phyloP scores from a whole-genome alignment of 2,888 invertebrate species.

The Ichneumoninae sp. region DNA sequence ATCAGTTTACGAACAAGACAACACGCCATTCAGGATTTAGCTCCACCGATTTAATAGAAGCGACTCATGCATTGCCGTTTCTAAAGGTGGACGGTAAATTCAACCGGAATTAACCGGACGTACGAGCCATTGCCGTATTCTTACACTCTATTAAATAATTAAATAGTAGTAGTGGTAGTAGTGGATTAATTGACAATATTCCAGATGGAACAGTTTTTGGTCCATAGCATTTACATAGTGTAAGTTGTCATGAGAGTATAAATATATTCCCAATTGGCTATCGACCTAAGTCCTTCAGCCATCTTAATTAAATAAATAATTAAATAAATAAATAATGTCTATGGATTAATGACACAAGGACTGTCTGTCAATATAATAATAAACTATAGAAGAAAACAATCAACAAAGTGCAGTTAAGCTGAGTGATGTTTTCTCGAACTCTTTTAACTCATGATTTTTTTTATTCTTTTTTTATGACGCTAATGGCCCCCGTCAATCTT shows the following conservation, averaged over 20 bases:
- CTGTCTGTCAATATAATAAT: neutral
- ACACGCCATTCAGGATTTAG: neutral
- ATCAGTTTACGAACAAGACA: neutral
- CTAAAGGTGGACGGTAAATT: neutral
- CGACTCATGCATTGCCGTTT: neutral
- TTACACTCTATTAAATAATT: neutral
- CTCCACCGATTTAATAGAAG: neutral
- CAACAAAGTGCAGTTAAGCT: neutral
- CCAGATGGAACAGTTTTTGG: too few relatives aligned
- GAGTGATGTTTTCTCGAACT: neutral
- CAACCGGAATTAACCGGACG: neutral
- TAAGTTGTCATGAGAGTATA: too few relatives aligned
- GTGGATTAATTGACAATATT: too few relatives aligned
- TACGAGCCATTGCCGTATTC: neutral
- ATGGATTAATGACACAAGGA: too few relatives aligned
- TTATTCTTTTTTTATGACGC: slow-evolving; percentile 31
- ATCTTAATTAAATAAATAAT: neutral
- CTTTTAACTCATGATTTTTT: neutral
- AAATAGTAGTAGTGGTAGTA: neutral
- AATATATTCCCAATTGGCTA: too few relatives aligned
- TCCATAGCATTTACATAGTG: too few relatives aligned
- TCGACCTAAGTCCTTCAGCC: too few relatives aligned
- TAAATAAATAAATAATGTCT: neutral
- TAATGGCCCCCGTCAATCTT: slow-evolving; percentile 56
- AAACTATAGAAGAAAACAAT: neutral